Conservation (phyloP, 2,888 invertebrate species). For the Orthonevra nobilis region DNA sequence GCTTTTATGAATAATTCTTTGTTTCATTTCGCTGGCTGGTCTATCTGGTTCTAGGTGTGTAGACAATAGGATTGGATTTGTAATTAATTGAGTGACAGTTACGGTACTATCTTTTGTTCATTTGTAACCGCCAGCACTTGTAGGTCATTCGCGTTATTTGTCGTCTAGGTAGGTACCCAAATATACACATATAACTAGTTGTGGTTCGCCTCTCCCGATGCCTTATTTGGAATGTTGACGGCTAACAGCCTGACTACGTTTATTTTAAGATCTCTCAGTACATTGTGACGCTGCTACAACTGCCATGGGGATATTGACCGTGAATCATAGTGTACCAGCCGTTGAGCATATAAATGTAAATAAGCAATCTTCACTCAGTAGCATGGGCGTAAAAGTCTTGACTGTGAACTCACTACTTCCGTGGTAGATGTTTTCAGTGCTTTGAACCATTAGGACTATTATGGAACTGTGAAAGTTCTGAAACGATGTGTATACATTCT, state of each 20-base stretch:
- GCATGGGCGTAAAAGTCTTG: constrained; percentile 42
- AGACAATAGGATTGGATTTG: constrained; percentile 42
- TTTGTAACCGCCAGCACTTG: constrained; percentile 38
- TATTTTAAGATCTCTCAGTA: constrained; percentile 54
- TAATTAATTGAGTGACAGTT: constrained; percentile 61
- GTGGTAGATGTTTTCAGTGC: constrained; percentile 40
- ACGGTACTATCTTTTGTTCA: constrained; percentile 44
- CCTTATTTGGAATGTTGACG: constrained; percentile 65
- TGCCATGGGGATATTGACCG: constrained; percentile 57
- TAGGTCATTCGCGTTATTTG: constrained; percentile 47
- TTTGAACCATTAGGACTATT: constrained; percentile 37
- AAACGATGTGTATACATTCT: too few relatives aligned
- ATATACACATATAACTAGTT: constrained; percentile 26
- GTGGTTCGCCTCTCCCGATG: constrained; percentile 45
- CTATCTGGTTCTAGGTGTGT: not conserved
- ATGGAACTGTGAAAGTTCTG: too few relatives aligned
- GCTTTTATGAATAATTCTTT: constrained; percentile 49
- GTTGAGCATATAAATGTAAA: constrained; percentile 17
- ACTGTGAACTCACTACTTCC: constrained; percentile 42
- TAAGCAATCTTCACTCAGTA: constrained; percentile 31
- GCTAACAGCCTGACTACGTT: constrained; percentile 46
- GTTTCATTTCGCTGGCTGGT: constrained; percentile 20
- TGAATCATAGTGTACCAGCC: constrained; percentile 54
- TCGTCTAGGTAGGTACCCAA: constrained; percentile 15
- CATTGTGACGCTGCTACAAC: constrained; percentile 28